Percentiles rank a stretch among this genome's conserved stretches.
Evolutionary conservation across 2,888 invertebrate genomes (phyloP).

Genomic region (Lymantria dispar): DNA sequence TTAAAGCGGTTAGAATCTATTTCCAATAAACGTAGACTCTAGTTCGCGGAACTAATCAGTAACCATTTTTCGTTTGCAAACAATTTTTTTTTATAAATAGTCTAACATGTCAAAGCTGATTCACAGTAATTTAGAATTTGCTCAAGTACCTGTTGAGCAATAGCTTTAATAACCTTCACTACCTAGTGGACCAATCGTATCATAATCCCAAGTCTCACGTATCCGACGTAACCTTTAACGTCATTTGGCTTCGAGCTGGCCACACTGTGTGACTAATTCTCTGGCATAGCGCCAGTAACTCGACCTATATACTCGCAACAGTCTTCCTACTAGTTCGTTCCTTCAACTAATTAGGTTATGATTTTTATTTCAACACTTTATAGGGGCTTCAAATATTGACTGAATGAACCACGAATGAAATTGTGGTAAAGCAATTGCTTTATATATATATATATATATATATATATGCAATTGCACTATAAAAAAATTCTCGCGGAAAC

Average conservation of each 20-base stretch:
- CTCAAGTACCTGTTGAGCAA: not conserved
- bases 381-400: slow-evolving; percentile 18
- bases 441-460: too few relatives aligned
- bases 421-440: too few relatives aligned
- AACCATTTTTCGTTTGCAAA: too few relatives aligned
- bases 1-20: too few relatives aligned
- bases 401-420: too few relatives aligned
- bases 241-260: slow-evolving; percentile 58
- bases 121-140: too few relatives aligned
- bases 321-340: slow-evolving; percentile 65
- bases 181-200: slow-evolving; percentile 12
- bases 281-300: slow-evolving; percentile 67
- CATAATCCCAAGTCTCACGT: slow-evolving; percentile 31
- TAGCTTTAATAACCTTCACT: slow-evolving; percentile 8
- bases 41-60: too few relatives aligned
- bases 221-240: slow-evolving; percentile 68
- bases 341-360: slow-evolving; percentile 61
- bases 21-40: too few relatives aligned
- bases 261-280: slow-evolving; percentile 64
- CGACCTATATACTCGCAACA: slow-evolving; percentile 71
- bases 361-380: slow-evolving; percentile 49
- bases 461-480: too few relatives aligned
- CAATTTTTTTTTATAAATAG: too few relatives aligned
- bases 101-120: too few relatives aligned
- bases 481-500: too few relatives aligned